Conservation (phyloP, 2,113 vertebrate genomes). For the Neomonachus schauinslandi region DNA sequence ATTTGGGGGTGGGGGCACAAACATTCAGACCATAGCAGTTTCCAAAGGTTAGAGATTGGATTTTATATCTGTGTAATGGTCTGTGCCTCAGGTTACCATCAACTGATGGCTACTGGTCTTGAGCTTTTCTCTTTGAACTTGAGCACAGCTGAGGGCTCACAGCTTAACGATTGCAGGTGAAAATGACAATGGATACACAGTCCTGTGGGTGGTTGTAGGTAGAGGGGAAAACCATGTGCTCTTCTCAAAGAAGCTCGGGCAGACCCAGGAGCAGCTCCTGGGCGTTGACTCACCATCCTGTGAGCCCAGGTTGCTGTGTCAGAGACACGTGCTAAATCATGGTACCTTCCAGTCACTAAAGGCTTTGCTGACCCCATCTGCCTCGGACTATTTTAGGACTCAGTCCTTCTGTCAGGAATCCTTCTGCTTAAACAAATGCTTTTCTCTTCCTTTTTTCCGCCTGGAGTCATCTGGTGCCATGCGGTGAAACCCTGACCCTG, state of each 20-base stretch:
- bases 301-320: not conserved
- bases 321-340: not conserved
- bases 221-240: not conserved
- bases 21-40: not conserved
- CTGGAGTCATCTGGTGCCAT: not conserved
- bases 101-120: not conserved
- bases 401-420: constrained; percentile 50
- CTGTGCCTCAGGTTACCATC: not conserved
- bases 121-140: not conserved
- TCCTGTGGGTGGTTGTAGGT: not conserved
- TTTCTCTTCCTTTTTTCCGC: too few relatives aligned
- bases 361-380: constrained; percentile 58
- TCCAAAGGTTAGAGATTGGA: not conserved
- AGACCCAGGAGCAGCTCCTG: not conserved
- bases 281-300: not conserved
- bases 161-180: not conserved
- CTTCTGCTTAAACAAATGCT: not conserved
- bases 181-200: not conserved
- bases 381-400: constrained; percentile 60
- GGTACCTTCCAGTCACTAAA: not conserved
- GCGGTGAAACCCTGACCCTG: not conserved
- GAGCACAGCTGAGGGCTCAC: not conserved
- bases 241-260: not conserved
- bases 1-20: not conserved
- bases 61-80: not conserved